phyloP scores from a whole-genome alignment of 2,888 invertebrate species.

The Drosophila glabriapex region DNA sequence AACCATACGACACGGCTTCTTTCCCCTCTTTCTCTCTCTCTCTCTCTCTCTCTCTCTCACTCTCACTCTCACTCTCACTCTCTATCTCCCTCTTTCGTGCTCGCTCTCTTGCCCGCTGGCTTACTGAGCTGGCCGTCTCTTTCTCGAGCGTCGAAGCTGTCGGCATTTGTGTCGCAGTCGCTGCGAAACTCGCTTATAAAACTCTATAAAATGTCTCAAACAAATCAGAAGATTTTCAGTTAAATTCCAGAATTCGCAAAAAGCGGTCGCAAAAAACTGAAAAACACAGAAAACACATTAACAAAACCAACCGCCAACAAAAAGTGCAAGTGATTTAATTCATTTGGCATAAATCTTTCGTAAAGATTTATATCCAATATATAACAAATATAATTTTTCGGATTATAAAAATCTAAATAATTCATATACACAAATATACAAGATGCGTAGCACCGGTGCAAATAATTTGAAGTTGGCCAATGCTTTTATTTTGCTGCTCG shows the following conservation, averaged over 20 bases:
- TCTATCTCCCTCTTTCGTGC: slow-evolving; percentile 16
- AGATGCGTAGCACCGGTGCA: slow-evolving; percentile 44
- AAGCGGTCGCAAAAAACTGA: slow-evolving; percentile 63
- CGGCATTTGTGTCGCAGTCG: slow-evolving; percentile 46
- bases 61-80: slow-evolving; percentile 13
- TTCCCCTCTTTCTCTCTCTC: slow-evolving; percentile 10
- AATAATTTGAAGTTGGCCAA: slow-evolving; percentile 43
- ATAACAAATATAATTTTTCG: neutral
- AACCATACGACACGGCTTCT: neutral
- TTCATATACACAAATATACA: slow-evolving; percentile 6
- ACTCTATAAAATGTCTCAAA: slow-evolving; percentile 82
- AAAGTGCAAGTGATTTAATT: slow-evolving; percentile 12
- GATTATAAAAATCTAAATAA: slow-evolving; percentile 3
- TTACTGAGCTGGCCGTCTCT: slow-evolving; percentile 35
- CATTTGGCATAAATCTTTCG: slow-evolving; percentile 27
- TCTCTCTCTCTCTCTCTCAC: neutral
- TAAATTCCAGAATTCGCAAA: slow-evolving; percentile 80
- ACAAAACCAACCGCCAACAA: neutral
- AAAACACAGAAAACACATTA: neutral
- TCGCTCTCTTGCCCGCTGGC: slow-evolving; percentile 4
- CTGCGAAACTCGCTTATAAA: slow-evolving; percentile 53
- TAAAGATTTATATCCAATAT: slow-evolving; percentile 25
- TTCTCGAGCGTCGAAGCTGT: slow-evolving; percentile 47
- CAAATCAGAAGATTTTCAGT: slow-evolving; percentile 83
- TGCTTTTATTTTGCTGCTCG: slow-evolving; percentile 52